Conservation (phyloP, 1,140 invertebrate genomes). For the Sarcophaga peregrina region DNA sequence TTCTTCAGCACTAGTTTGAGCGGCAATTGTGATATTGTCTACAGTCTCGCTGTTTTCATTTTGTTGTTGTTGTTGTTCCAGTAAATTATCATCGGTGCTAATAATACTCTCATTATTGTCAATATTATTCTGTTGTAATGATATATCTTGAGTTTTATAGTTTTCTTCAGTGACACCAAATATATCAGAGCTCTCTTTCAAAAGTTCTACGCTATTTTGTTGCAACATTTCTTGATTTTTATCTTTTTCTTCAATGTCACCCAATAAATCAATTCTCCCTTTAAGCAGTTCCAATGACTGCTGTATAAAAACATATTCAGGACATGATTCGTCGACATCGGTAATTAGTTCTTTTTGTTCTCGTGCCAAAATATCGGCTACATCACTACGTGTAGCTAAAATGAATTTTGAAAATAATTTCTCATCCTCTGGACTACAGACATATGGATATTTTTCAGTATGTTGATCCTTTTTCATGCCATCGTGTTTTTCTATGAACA, state of each 20-base stretch:
- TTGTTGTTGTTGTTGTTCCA: not conserved
- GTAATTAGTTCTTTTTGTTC: constrained; percentile 79
- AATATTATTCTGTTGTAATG: not conserved
- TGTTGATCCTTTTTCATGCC: not conserved
- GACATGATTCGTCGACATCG: constrained; percentile 76
- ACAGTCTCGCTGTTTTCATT: not conserved
- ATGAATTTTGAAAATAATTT: constrained; percentile 81
- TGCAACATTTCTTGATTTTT: constrained; percentile 54
- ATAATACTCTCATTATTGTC: not conserved
- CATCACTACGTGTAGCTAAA: constrained; percentile 73
- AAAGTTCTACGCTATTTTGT: constrained; percentile 68
- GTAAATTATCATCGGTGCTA: too few species aligned
- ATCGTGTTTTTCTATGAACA: constrained; percentile 74
- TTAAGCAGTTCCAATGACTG: constrained; percentile 78
- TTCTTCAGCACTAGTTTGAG: not conserved
- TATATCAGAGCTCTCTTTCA: constrained; percentile 65
- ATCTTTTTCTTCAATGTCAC: constrained; percentile 38
- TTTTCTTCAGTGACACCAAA: constrained; percentile 46
- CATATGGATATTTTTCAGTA: constrained; percentile 51
- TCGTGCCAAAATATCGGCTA: constrained; percentile 76
- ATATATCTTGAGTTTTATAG: not conserved
- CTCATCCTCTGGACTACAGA: constrained; percentile 65
- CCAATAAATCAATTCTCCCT: constrained; percentile 53
- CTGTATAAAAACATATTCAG: constrained; percentile 87
- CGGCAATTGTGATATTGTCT: not conserved